Conservation (phyloP, 2,113 vertebrate genomes). For the Malurus elegans region DNA sequence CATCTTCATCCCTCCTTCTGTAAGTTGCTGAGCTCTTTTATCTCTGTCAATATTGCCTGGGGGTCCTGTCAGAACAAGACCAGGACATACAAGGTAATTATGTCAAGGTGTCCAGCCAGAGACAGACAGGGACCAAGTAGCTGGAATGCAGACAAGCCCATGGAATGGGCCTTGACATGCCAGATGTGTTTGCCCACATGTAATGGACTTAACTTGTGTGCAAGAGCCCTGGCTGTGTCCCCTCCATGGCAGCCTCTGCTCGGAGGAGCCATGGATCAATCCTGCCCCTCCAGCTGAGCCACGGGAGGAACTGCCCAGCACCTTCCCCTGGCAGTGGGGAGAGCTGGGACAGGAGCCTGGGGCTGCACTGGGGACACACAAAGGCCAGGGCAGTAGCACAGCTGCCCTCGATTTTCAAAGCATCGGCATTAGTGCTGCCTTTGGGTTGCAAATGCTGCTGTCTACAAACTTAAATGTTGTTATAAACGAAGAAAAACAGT, state of each 20-base stretch:
- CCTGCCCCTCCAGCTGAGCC: not conserved
- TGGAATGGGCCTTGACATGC: not conserved
- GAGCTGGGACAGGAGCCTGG: not conserved
- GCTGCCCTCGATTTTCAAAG: not conserved
- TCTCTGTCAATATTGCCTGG: not conserved
- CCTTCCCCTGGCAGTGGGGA: not conserved
- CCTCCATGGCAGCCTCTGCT: not conserved
- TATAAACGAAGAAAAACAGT: not conserved
- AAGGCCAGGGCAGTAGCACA: not conserved
- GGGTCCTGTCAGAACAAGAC: slow-evolving; percentile 4
- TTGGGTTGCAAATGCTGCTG: not conserved
- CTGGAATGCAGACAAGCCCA: not conserved
- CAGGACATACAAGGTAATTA: not conserved
- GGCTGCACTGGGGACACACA: not conserved
- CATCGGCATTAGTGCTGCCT: not conserved
- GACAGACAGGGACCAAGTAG: not conserved
- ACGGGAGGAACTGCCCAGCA: rapidly evolving
- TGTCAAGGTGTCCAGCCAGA: slow-evolving; percentile 1
- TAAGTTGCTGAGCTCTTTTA: not conserved
- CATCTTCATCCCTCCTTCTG: not conserved
- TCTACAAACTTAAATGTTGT: not conserved
- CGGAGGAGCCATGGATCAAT: not conserved
- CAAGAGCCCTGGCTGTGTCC: not conserved
- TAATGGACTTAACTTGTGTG: not conserved
- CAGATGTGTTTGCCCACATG: not conserved